Base-by-base conservation (phyloP, 2,888 invertebrate genomes). In the Hydrotaea cyrtoneurina region DNA sequence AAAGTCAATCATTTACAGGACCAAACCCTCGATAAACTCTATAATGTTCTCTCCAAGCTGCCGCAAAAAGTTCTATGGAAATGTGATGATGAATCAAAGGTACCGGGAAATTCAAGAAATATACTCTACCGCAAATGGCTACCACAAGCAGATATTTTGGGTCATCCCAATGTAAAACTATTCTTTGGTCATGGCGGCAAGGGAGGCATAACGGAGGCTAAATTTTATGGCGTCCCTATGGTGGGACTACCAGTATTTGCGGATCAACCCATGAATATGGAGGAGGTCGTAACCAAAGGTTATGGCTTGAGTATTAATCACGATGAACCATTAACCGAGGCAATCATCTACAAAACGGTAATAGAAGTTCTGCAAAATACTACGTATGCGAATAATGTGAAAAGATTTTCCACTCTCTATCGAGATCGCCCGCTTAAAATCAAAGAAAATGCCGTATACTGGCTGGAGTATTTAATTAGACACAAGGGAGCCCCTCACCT, bases 241-340 rank as follows among this genome's bases (percentile, higher is more conserved):
- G 76, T 89, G 21, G 88, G 86, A 10, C 77, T 89, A 11, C 89
- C 88, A 39, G 57, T 89, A 59, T 87, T 87, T 57, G 88, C 78
- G n/a, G 89, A 89, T 82, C 88, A 89, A 50, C 71, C 72, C 1
- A 76, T 59, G 26, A 89, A 89, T 81, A 95, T 96, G 0, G 95
- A 95, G 0, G 95, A 95, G 92, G 95, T 96, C 0, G 95, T 94
- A 91, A 88, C 92, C 0, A 94, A 95, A 82, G 96, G 96, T 7
- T 88, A 85, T 75, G 89, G 88, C 8, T 17, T 87, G 1, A 57
- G 53, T 10, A 73, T 89, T 7, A 69, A 86, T 39, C 62, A 84
- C 15, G 39, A 76, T 7, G 21, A 78, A 23, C 72, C 80, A 2
- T 31, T 89, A 15, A 87, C 78, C 0, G 86, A 86, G 15, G 82